Evolutionary conservation across 2,113 vertebrate species (phyloP), one percentile per base, ranked within the genome.

Genomic region (Macaca mulatta): DNA sequence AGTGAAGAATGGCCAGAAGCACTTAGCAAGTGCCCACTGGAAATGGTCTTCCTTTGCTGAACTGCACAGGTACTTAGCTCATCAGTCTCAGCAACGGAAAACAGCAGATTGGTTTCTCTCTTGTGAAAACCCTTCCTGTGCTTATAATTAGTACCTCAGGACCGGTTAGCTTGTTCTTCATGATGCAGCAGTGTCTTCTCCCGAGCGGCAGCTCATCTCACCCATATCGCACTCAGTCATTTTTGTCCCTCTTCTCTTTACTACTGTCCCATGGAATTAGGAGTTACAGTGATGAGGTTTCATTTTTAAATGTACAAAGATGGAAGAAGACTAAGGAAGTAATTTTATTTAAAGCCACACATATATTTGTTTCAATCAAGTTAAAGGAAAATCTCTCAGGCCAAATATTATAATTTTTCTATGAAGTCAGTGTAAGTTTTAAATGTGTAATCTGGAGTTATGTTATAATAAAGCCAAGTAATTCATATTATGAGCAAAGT

Each of bases 401-500:
- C 17, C 79, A 88, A 96, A 75, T 75, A 45, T 32, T 89, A 11
- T 87, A 84, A 92, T 89, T 86, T 97, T 89, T 72, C 85, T 94
- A 20, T 67, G 92, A 93, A 89, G 69, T 59, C 93, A 35, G 57
- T 80, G 13, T 74, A 87, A 69, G 52, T 89, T 93, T 96, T 93
- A 97, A 96, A 87, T 91, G 83, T 88, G n/a, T 92, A 52, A 70
- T 81, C 38, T 77, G 81, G 88, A 95, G 84, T 74, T 96, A 70
- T 78, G 25, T 52, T 75, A 35, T 92, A 74, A 83, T 77, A 88
- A 88, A 90, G 72, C 45, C n/a, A 8, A 5, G 1, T 55, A 38
- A 22, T 83, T 89, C 87, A 30, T 70, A 92, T 90, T 83, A 75
- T 27, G 12, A 75, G 40, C 23, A 75, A 70, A 89, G 50, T 74